These are phyloP conservation scores for Calliscelio sp. DNA, from an alignment of 2,888 invertebrate genomes.

Conservation along the genomic window DNA sequence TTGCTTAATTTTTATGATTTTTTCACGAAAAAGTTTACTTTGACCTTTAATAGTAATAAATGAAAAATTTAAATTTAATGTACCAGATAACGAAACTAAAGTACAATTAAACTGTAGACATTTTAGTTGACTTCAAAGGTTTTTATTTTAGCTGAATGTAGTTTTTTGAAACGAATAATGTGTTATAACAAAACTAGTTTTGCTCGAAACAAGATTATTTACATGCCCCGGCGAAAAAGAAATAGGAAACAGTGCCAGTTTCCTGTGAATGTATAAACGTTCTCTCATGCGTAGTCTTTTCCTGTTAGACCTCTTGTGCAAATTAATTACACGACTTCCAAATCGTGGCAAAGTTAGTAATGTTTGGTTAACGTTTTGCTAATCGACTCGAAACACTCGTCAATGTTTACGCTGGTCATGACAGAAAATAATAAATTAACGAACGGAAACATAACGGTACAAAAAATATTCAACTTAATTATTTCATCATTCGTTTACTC, in stretches of 20 bases:
- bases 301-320: conserved; percentile 29
- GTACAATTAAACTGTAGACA: too few species aligned
- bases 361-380: conserved; percentile 25
- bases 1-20: too few species aligned
- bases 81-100: too few species aligned
- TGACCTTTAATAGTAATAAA: too few species aligned
- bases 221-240: neutral
- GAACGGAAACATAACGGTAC: neutral
- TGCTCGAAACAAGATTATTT: conserved; percentile 14
- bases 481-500: too few species aligned
- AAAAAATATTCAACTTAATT: too few species aligned
- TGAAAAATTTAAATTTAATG: too few species aligned
- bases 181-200: neutral
- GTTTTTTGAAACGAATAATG: conserved; percentile 4
- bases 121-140: neutral
- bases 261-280: neutral
- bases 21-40: too few species aligned
- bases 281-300: conserved; percentile 9
- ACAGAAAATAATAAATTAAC: conserved; percentile 1
- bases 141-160: neutral
- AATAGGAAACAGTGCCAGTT: neutral
- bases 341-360: conserved; percentile 15
- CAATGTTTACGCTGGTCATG: neutral
- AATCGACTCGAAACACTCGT: conserved; percentile 14
- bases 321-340: conserved; percentile 34